Evolutionary conservation across 2,113 vertebrate species (phyloP).

Genomic region (Rhabdomys dilectus): DNA sequence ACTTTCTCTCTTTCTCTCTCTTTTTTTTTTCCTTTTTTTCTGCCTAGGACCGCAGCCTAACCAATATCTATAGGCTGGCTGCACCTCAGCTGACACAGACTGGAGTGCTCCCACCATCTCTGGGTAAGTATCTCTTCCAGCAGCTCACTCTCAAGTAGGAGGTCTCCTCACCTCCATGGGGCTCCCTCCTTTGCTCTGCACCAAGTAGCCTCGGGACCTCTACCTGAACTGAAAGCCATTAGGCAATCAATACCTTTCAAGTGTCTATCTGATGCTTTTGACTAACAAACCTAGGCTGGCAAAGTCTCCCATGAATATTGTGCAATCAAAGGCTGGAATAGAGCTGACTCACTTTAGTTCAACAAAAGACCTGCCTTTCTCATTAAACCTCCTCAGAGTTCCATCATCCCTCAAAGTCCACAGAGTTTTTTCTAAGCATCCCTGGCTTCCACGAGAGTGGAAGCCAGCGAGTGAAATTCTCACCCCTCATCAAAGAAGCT

Average conservation of each 20-base stretch:
- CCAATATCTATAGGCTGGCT: background rate
- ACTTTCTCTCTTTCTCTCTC: background rate
- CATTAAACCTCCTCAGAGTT: background rate
- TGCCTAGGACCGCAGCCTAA: background rate
- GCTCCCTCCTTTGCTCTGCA: background rate
- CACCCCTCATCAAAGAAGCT: too few species aligned
- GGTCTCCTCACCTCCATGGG: background rate
- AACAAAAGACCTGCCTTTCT: background rate
- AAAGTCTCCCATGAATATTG: background rate
- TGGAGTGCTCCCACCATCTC: background rate
- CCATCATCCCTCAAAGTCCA: fast-evolving
- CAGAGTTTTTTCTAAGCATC: background rate
- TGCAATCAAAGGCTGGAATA: background rate
- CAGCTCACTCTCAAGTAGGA: background rate
- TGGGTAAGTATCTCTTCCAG: background rate
- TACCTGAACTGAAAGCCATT: too few species aligned
- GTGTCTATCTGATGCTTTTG: background rate
- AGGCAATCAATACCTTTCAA: background rate
- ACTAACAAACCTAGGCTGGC: background rate
- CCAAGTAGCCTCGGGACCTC: background rate
- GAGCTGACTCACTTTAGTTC: background rate
- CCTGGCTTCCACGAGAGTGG: background rate
- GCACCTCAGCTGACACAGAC: background rate
- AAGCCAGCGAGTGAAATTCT: too few species aligned
- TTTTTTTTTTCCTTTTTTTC: too few species aligned